These are phyloP conservation scores for Protonemura montana DNA, from an alignment of 2,888 invertebrate genomes.

Conservation along the genomic window DNA sequence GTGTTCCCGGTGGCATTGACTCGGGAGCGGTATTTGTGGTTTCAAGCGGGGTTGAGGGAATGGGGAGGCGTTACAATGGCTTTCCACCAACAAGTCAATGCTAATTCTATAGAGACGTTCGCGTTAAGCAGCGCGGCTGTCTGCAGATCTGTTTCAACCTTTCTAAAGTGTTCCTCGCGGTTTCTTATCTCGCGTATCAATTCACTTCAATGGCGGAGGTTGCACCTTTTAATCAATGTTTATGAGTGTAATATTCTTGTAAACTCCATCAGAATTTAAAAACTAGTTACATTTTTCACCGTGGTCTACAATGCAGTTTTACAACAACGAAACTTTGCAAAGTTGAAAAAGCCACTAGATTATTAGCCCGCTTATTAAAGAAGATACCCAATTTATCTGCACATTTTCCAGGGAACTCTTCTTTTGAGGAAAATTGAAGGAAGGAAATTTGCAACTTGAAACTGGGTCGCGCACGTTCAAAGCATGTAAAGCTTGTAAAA, in stretches of 20 bases:
- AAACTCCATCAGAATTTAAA: no score
- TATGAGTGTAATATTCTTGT: no score
- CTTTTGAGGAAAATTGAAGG: not conserved
- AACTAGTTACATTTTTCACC: no score
- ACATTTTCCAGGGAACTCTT: not conserved
- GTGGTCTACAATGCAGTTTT: no score
- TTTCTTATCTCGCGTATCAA: not conserved
- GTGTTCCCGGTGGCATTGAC: not conserved
- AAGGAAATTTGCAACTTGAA: not conserved
- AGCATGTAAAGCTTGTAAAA: not conserved
- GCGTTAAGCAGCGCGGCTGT: not conserved
- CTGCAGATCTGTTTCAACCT: not conserved
- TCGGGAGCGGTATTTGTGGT: not conserved
- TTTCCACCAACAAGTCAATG: not conserved
- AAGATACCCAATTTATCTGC: not conserved
- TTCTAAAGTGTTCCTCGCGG: not conserved
- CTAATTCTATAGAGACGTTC: not conserved
- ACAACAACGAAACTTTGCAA: no score
- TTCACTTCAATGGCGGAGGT: no score
- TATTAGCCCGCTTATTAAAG: no score
- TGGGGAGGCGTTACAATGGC: not conserved
- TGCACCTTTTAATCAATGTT: no score
- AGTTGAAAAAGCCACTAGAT: no score
- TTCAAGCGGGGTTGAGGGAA: not conserved
- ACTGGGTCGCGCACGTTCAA: not conserved